Evolutionary conservation across 1,140 invertebrate species (phyloP).

Genomic region (Apocrypta bakeri): DNA sequence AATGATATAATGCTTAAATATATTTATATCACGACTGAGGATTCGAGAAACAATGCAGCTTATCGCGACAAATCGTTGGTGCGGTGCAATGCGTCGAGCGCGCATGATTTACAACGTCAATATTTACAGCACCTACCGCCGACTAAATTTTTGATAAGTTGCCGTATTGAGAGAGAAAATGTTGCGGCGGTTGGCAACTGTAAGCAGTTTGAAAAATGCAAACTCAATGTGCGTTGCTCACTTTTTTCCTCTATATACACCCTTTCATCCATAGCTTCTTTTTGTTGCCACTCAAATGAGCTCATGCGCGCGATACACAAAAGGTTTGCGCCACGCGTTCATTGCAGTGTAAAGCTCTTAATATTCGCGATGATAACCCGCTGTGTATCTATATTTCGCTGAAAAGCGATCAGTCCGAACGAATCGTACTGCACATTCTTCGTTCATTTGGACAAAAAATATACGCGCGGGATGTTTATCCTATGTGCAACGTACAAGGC

Average conservation of each 20-base stretch:
- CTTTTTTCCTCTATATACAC: not conserved
- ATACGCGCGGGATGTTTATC: no score
- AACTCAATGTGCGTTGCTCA: not conserved
- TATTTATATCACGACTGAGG: no score
- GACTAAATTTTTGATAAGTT: conserved; percentile 18
- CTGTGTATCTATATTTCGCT: no score
- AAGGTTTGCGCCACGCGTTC: not conserved
- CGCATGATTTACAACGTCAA: conserved; percentile 7
- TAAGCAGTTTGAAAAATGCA: conserved; percentile 20
- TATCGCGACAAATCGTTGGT: no score
- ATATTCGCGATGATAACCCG: not conserved
- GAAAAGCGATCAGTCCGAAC: not conserved
- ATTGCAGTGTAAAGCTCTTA: conserved; percentile 12
- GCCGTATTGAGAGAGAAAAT: not conserved
- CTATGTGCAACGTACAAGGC: no score
- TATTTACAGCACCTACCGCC: conserved; percentile 8
- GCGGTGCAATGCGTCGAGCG: no score
- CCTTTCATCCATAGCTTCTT: not conserved
- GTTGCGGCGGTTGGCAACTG: no score
- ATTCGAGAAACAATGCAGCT: no score
- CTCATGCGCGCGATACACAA: not conserved
- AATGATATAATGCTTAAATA: no score
- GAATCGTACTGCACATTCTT: no score
- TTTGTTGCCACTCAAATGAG: not conserved
- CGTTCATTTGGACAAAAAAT: no score